Conservation (phyloP, 1,140 invertebrate genomes). For the Eriosoma lanigerum region DNA sequence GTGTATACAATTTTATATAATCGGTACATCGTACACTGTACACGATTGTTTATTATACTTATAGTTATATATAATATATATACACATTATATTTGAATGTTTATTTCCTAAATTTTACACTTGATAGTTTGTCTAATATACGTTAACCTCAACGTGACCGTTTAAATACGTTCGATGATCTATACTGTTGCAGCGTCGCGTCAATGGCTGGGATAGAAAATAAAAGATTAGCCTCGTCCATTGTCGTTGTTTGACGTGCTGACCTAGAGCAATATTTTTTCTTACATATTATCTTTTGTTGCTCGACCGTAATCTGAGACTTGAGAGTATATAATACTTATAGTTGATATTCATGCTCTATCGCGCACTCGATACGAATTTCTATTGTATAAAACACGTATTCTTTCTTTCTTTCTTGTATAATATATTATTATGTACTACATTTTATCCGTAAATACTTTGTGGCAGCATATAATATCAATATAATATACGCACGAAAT, state of each 20-base stretch:
- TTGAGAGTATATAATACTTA: neutral
- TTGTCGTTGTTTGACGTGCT: neutral
- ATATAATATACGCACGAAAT: neutral
- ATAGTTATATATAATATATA: too few species aligned
- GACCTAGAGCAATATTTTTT: slow-evolving; percentile 11
- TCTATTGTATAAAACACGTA: slow-evolving; percentile 13
- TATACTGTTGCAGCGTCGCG: neutral
- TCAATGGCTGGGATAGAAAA: neutral
- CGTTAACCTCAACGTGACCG: neutral
- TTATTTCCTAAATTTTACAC: neutral
- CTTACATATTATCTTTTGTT: neutral
- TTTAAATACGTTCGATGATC: neutral
- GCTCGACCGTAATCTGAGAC: too few species aligned
- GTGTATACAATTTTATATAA: too few species aligned
- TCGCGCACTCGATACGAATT: neutral
- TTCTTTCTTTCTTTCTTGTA: neutral
- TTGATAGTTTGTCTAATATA: neutral
- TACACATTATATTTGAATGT: neutral
- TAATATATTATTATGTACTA: neutral
- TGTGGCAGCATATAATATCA: neutral
- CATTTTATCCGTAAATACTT: too few species aligned
- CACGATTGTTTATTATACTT: too few species aligned
- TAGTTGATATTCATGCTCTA: neutral
- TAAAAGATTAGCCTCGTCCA: slow-evolving; percentile 1
- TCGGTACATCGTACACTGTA: too few species aligned